Conservation (phyloP, 2,888 invertebrate species). For the Agriopis marginaria region DNA sequence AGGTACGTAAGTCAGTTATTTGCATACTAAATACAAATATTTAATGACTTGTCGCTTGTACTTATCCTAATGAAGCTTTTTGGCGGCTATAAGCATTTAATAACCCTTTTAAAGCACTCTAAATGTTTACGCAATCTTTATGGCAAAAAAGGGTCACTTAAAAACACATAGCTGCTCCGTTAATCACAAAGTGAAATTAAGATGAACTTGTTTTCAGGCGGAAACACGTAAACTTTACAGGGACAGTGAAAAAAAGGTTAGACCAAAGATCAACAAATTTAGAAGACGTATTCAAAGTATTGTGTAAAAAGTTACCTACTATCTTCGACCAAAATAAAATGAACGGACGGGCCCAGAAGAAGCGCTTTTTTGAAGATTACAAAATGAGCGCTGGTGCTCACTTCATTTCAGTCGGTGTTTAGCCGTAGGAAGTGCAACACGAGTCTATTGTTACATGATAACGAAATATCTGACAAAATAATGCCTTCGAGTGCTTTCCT, state of each 20-base stretch:
- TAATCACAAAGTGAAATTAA: slow-evolving; percentile 41
- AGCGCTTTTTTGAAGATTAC: too few relatives aligned
- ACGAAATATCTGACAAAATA: too few relatives aligned
- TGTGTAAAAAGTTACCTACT: neutral
- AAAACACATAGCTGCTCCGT: slow-evolving; percentile 18
- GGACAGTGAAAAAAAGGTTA: slow-evolving; percentile 31
- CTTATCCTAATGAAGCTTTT: neutral
- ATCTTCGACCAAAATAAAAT: too few relatives aligned
- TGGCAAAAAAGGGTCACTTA: slow-evolving; percentile 8
- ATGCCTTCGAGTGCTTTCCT: too few relatives aligned
- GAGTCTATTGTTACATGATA: too few relatives aligned
- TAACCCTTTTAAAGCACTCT: slow-evolving; percentile 5
- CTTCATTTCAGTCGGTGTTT: too few relatives aligned
- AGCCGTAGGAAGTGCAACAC: too few relatives aligned
- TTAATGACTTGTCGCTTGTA: neutral
- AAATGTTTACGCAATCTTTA: slow-evolving; percentile 1
- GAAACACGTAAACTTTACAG: slow-evolving; percentile 27
- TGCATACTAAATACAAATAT: too few relatives aligned
- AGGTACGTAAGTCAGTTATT: too few relatives aligned
- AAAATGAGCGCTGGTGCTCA: too few relatives aligned
- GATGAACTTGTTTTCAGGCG: slow-evolving; percentile 31
- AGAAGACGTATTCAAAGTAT: neutral
- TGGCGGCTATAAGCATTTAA: neutral
- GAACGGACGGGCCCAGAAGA: too few relatives aligned
- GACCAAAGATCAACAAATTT: slow-evolving; percentile 14